Base-by-base conservation (phyloP, 2,797 vertebrate species). In the Enteromius argenteus region DNA sequence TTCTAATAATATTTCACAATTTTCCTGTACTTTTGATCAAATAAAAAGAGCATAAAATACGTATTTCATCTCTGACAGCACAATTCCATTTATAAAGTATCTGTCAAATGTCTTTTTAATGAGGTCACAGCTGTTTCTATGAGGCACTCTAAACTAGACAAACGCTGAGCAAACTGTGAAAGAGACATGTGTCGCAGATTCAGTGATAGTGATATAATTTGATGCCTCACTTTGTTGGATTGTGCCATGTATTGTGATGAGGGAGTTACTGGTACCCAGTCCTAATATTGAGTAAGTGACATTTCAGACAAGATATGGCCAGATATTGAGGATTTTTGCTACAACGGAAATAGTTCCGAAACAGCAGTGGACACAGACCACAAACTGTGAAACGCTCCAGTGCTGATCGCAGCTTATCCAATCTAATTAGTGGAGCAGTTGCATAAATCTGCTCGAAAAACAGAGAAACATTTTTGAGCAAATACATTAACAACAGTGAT, bases 401-500 rank as follows among this genome's bases (percentile, higher is more conserved):
- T 51, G 71, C 46, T 53, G 27, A 74, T 74, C 71, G 10, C 71
- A 17, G 42, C n/a, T 72, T 19, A 72, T 30, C 7, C 30, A 74
- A 53, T 14, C 30, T 27, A 13, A 21, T 30, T 49, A 73, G 14
- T 11, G 44, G 69, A 49, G 46, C 4, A 11, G 9, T 6, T 3
- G 2, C 44, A 35, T 53, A 21, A 37, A 8, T 37, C 30, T 8
- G 49, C 72, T 53, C 3, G 0, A 37, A 74, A 35, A 35, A 35
- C 72, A 35, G 30, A 53, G 27, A 35, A 3, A 11, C 13, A 7
- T 21, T 17, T 51, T 51, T 32, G 30, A 21, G 5, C 4, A 53
- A 35, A 53, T 51, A 7, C 5, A n/a, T n/a, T 14, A 74, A 74
- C 15, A 42, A 69, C 68, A 46, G 39, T 1, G 14, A 17, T 6